Conservation (phyloP, 2,797 vertebrate genomes). For the Sebastes miniatus region DNA sequence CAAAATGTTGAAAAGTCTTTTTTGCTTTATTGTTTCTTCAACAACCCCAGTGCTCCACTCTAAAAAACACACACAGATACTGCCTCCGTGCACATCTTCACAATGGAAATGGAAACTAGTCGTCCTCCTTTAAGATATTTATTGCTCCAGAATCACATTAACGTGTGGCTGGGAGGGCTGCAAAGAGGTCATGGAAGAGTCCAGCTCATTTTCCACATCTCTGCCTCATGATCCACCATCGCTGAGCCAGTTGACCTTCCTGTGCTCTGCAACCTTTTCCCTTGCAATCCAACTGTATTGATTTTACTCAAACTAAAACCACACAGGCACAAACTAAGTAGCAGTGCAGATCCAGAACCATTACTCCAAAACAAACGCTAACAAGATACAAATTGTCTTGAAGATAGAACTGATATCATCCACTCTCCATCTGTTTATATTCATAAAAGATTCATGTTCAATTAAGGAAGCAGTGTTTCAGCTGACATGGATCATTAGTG, state of each 20-base stretch:
- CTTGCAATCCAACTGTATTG: not conserved
- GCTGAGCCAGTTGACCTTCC: conserved; percentile 39
- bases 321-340: not conserved
- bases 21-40: not conserved
- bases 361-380: not conserved
- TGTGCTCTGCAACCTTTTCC: conserved; percentile 6
- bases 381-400: not conserved
- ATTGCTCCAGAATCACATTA: conserved; percentile 57
- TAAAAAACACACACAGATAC: not conserved
- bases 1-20: not conserved
- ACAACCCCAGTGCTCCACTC: not conserved
- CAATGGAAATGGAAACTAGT: conserved; percentile 3
- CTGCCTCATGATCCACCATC: conserved; percentile 35
- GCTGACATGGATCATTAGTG: not conserved
- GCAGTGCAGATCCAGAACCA: not conserved
- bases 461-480: not conserved
- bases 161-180: conserved; percentile 8
- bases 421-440: not conserved
- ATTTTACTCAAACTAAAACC: not conserved
- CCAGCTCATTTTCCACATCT: conserved; percentile 62
- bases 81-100: not conserved
- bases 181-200: conserved; percentile 27
- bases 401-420: not conserved
- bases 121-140: conserved; percentile 39
- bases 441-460: conserved; percentile 15